Evolutionary conservation across 2,888 invertebrate species (phyloP), one percentile per base, ranked within the genome.

Genomic region (Perizoma flavofasciatum): DNA sequence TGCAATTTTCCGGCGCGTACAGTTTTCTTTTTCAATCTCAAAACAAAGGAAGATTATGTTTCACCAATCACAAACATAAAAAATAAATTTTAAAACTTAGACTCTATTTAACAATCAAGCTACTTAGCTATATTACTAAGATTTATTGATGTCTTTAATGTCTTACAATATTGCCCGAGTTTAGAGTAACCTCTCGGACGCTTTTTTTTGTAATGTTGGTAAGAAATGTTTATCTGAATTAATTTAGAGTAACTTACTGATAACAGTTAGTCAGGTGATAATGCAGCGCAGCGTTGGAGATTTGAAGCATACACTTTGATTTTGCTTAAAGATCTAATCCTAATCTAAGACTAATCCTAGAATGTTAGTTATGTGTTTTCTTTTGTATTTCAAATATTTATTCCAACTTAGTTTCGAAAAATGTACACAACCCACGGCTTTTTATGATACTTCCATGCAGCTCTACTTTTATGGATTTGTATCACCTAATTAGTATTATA

Each of bases 1-100:
- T 50, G 33, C 48, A 22, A 51, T 52, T 49, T 55, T 50, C 55
- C 48, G 58, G 44, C 11, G 22, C 22, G 7, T 22, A 10, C 22
- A 22, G 44, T 44, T 41, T 22, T 4, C 6, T 11, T 6, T 22
- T 37, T 37, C 37, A 4, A 22, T n/a, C 22, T 22, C 22, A 22
- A 22, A 22, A 22, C 22, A 22, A 22, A 22, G 22, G 22, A 22
- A 22, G 22, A 22, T 22, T 22, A 22, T 22, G 22, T 22, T 22
- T 22, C 22, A 22, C 22, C 3, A 22, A 22, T 22, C 22, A 22
- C 22, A 22, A 22, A 22, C 22, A n/a, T n/a, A n/a, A n/a, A n/a
- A n/a, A n/a, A n/a, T n/a, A n/a, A n/a, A n/a, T n/a, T n/a, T 22
- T 22, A 22, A 22, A 22, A 22, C 22, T 22, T 22, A 22, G 1